Evolutionary conservation across 1,140 invertebrate genomes (phyloP).

Genomic region (Papilio glaucus): DNA sequence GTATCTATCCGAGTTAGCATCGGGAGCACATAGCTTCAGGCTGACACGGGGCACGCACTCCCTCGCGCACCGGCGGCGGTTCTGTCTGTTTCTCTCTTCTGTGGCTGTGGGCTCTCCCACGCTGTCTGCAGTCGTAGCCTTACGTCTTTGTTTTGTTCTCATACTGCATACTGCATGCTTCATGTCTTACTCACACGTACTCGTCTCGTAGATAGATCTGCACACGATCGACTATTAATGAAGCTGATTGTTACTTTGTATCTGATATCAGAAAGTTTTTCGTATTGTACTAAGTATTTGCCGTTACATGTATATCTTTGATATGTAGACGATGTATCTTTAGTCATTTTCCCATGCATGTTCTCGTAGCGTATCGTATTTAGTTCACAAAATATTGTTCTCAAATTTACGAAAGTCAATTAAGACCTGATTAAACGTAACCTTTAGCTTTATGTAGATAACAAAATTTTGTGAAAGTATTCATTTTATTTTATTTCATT

Average conservation of each 20-base stretch:
- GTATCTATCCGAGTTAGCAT: constrained; percentile 63
- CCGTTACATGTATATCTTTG: constrained; percentile 11
- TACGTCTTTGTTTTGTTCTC: constrained; percentile 45
- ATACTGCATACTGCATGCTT: constrained; percentile 32
- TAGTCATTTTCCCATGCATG: constrained; percentile 29
- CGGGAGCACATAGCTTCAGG: constrained; percentile 77
- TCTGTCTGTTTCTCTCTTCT: constrained; percentile 84
- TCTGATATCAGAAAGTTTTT: neutral
- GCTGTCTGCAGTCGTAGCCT: constrained; percentile 66
- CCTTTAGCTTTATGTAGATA: neutral
- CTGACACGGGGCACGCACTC: constrained; percentile 75
- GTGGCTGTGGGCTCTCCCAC: constrained; percentile 80
- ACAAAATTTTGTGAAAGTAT: constrained; percentile 36
- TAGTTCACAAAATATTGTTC: constrained; percentile 33
- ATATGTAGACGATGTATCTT: constrained; percentile 23
- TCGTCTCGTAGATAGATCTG: constrained; percentile 31
- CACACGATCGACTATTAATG: constrained; percentile 8
- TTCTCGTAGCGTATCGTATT: constrained; percentile 21
- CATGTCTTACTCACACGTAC: constrained; percentile 30
- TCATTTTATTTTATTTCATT: constrained; percentile 33
- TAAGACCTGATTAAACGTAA: neutral
- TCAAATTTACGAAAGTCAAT: neutral
- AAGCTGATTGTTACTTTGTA: constrained; percentile 21
- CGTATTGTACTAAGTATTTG: constrained; percentile 23
- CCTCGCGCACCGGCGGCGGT: constrained; percentile 78